Conservation (phyloP, 2,113 vertebrate genomes). For the Andinoacara biseriatus region DNA sequence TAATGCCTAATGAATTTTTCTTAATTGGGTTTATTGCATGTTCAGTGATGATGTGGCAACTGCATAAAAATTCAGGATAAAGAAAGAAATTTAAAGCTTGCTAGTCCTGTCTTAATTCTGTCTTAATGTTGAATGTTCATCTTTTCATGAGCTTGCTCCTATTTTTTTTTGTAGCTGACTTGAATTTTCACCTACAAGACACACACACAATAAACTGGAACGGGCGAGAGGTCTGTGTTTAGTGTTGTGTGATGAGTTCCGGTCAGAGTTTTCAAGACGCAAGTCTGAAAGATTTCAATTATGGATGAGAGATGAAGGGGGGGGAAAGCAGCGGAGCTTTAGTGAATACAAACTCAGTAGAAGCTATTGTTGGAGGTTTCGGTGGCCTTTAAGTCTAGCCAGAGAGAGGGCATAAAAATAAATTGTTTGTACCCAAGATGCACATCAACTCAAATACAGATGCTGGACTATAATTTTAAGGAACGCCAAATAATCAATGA, state of each 20-base stretch:
- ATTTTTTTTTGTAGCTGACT: not conserved
- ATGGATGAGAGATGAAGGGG: slow-evolving; percentile 49
- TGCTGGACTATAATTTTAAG: not conserved
- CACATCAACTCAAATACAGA: not conserved
- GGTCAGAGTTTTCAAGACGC: slow-evolving; percentile 43
- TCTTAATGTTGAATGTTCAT: not conserved
- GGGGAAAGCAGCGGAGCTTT: slow-evolving; percentile 20
- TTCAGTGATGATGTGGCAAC: not conserved
- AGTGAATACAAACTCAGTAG: slow-evolving; percentile 28
- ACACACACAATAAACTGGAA: slow-evolving; percentile 5
- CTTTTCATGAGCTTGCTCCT: not conserved
- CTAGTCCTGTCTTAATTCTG: not conserved
- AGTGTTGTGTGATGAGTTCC: slow-evolving; percentile 20
- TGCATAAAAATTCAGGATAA: not conserved
- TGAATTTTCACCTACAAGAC: slow-evolving; percentile 18
- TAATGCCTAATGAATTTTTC: too few relatives aligned
- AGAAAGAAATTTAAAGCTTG: not conserved
- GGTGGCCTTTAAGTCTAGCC: slow-evolving; percentile 28
- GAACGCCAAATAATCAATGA: not conserved
- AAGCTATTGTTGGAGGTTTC: slow-evolving; percentile 32
- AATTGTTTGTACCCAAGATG: not conserved
- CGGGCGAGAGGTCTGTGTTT: slow-evolving; percentile 5
- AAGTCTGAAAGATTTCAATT: slow-evolving; percentile 55
- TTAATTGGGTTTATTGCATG: not conserved
- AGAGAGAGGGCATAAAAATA: slow-evolving; percentile 13